Evolutionary conservation across 2,888 invertebrate genomes (phyloP).

Genomic region (Ptilodon capucinus): DNA sequence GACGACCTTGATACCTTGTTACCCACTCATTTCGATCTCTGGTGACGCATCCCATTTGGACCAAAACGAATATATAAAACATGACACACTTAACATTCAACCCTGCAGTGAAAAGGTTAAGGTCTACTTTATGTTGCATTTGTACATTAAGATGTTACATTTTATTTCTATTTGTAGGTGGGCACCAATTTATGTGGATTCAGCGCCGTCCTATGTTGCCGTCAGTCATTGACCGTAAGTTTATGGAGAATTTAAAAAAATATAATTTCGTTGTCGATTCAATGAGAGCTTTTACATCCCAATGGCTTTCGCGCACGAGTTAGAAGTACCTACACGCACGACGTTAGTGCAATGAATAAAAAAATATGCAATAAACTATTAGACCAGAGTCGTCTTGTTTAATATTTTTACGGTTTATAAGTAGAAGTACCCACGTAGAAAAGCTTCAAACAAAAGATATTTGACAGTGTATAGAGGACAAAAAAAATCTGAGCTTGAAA

Average conservation of each 20-base stretch:
- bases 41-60: constrained; percentile 55
- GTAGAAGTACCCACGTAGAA: too few species aligned
- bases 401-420: too few species aligned
- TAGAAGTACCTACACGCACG: too few species aligned
- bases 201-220: constrained; percentile 41
- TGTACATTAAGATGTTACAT: constrained; percentile 49
- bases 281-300: constrained; percentile 22
- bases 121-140: constrained; percentile 24
- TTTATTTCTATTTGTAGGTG: constrained; percentile 41
- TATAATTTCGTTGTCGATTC: constrained; percentile 36
- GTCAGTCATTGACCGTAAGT: constrained; percentile 47
- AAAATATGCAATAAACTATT: too few species aligned
- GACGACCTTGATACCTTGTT: constrained; percentile 70
- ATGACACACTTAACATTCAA: constrained; percentile 16
- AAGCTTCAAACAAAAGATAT: too few species aligned
- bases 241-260: constrained; percentile 40
- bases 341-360: too few species aligned
- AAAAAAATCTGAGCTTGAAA: too few species aligned
- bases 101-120: constrained; percentile 20
- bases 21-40: constrained; percentile 63
- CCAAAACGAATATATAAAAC: constrained; percentile 26
- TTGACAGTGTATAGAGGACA: too few species aligned
- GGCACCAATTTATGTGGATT: constrained; percentile 52
- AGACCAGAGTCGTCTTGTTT: too few species aligned
- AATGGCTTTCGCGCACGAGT: background rate